A percentile compares a stretch with the other conserved stretches of the same genome.
Conservation (phyloP, 2,888 invertebrate genomes). For the Dicycla oo region DNA sequence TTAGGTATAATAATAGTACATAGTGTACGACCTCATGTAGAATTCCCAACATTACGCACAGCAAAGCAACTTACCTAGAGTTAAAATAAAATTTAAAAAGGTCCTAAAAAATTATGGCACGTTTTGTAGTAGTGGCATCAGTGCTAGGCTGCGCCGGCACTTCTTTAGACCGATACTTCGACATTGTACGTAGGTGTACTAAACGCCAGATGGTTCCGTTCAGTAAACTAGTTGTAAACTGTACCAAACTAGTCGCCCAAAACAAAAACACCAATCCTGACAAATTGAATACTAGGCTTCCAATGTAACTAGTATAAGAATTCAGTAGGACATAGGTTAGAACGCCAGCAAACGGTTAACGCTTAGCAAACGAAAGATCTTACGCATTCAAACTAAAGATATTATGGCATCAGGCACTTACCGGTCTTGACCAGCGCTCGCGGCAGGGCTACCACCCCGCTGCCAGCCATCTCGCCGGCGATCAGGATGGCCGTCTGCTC, state of each 20-base stretch:
- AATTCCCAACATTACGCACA: background rate
- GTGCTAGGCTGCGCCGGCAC: background rate
- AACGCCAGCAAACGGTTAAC: constrained; percentile 22
- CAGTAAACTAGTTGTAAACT: background rate
- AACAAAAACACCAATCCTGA: background rate
- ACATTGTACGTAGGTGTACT: no score
- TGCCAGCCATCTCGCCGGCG: constrained; percentile 93
- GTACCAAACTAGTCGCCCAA: background rate
- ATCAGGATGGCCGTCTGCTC: constrained; percentile 91
- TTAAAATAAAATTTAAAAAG: background rate
- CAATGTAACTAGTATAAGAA: background rate
- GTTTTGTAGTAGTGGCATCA: background rate
- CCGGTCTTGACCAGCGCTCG: constrained; percentile 92
- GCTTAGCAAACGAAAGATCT: constrained; percentile 38
- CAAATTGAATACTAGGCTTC: background rate
- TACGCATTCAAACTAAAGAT: background rate
- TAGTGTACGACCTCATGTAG: background rate
- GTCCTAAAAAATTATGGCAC: background rate
- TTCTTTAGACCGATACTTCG: background rate
- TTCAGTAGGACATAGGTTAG: background rate
- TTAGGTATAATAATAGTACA: background rate
- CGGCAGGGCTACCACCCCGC: constrained; percentile 93
- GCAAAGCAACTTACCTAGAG: background rate
- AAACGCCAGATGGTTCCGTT: background rate
- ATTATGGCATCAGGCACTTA: constrained; percentile 68